Conservation (phyloP, 1,140 invertebrate genomes). For the Drosophila parabipectinata region DNA sequence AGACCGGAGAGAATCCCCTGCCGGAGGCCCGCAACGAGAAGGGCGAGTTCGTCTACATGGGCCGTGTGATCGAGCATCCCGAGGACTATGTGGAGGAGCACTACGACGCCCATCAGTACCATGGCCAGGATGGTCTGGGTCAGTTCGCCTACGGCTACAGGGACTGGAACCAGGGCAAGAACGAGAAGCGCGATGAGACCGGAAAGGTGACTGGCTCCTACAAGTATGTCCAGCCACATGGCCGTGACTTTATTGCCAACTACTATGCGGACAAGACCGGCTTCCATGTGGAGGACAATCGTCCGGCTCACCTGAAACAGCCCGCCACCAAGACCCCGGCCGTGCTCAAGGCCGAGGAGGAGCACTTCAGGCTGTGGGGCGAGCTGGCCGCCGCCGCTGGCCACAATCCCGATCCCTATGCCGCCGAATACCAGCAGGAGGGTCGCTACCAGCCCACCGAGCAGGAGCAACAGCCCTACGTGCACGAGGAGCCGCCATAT, state of each 20-base stretch:
- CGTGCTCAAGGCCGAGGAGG: slow-evolving; percentile 86
- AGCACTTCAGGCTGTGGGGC: slow-evolving; percentile 87
- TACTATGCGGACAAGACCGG: slow-evolving; percentile 88
- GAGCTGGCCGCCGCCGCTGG: slow-evolving; percentile 86
- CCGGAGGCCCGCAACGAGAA: slow-evolving; percentile 84
- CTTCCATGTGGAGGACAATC: slow-evolving; percentile 88
- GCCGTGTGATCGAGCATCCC: slow-evolving; percentile 86
- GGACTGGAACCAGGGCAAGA: slow-evolving; percentile 87
- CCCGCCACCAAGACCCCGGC: slow-evolving; percentile 86
- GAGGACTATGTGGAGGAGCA: slow-evolving; percentile 88
- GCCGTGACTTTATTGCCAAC: slow-evolving; percentile 84
- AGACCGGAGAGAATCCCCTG: slow-evolving; percentile 84
- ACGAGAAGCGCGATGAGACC: slow-evolving; percentile 81
- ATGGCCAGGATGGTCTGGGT: slow-evolving; percentile 87
- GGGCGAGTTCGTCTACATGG: slow-evolving; percentile 86
- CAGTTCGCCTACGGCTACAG: slow-evolving; percentile 88
- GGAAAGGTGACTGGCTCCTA: slow-evolving; percentile 80
- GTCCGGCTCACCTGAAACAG: slow-evolving; percentile 86
- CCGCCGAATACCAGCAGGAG: slow-evolving; percentile 74
- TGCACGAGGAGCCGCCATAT: slow-evolving; percentile 72
- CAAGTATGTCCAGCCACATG: slow-evolving; percentile 82
- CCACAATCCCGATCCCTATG: slow-evolving; percentile 85
- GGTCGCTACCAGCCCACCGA: slow-evolving; percentile 69
- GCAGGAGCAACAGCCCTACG: slow-evolving; percentile 61
- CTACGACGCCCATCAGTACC: slow-evolving; percentile 87